These are phyloP conservation scores for Arremon brunneinucha DNA, from an alignment of 2,797 vertebrate species.

Conservation along the genomic window DNA sequence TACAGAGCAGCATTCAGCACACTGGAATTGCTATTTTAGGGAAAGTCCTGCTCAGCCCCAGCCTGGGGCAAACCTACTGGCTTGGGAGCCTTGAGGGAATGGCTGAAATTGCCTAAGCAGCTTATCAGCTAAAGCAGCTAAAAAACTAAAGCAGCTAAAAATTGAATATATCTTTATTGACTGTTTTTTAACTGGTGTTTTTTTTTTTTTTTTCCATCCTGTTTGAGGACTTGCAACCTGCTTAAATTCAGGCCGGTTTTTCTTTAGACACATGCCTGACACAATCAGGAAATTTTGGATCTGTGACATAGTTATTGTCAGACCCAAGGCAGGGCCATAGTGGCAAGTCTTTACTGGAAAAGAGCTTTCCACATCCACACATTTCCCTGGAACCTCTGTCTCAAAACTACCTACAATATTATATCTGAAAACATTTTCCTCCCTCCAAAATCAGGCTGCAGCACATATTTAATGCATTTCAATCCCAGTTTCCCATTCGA, in stretches of 20 bases:
- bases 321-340: neutral
- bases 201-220: neutral
- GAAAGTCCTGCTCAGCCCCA: neutral
- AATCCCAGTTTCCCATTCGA: neutral
- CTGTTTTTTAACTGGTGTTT: neutral
- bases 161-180: neutral
- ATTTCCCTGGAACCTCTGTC: neutral
- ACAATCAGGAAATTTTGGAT: neutral
- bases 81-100: neutral
- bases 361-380: neutral
- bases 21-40: neutral
- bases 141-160: neutral
- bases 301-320: neutral
- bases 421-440: neutral
- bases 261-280: neutral
- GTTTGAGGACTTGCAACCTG: neutral
- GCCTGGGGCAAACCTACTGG: neutral
- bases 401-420: neutral
- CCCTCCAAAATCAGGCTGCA: neutral
- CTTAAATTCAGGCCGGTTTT: neutral
- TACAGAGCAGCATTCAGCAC: neutral
- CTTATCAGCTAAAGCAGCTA: neutral
- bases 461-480: neutral
- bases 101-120: neutral
- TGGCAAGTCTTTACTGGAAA: neutral